Evolutionary conservation across 2,888 invertebrate species (phyloP), one percentile per base, ranked within the genome.

Genomic region (Scaeva pyrastri): DNA sequence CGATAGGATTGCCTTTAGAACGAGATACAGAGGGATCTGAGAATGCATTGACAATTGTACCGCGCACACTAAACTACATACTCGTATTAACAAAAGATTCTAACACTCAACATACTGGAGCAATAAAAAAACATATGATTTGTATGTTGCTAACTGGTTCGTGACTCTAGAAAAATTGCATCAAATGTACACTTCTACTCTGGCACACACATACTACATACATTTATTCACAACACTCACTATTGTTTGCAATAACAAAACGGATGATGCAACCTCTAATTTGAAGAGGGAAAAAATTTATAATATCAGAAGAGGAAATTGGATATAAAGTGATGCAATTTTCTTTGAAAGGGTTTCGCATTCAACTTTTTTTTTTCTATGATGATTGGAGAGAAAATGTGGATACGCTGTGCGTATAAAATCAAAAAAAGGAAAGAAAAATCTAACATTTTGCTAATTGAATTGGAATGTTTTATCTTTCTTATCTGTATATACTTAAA

Each of bases 321-420:
- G 48, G 74, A 74, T 84, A 60, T 55, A 84, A 84, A 80, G 74
- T 84, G 79, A 75, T 79, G 84, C 79, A 79, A 84, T 79, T 64
- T 41, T 56, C 55, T 56, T 45, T 62, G 31, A 68, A 48, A 73
- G 62, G 43, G 60, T 41, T 68, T 74, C 62, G 45, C 36, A 50
- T 39, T 31, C 16, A 68, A 45, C 19, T 50, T 68, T 50, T 68
- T n/a, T 26, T 68, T 68, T 50, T 45, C 21, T 12, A 21, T n/a
- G 10, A 39, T 68, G 39, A 52, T 39, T 55, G 56, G 12, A 7
- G 19, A 11, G 23, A 71, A 45, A 71, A 71, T 48, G 52, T 43
- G 48, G 62, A 19, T 76, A 64, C 41, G 62, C 48, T 39, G 16
- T 52, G 45, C 58, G 36, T 39, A 45, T 36, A 56, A 48, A 48